Evolutionary conservation across 2,888 invertebrate genomes (phyloP), one percentile per base, ranked within the genome.

Genomic region (Listrodromus nycthemerus): DNA sequence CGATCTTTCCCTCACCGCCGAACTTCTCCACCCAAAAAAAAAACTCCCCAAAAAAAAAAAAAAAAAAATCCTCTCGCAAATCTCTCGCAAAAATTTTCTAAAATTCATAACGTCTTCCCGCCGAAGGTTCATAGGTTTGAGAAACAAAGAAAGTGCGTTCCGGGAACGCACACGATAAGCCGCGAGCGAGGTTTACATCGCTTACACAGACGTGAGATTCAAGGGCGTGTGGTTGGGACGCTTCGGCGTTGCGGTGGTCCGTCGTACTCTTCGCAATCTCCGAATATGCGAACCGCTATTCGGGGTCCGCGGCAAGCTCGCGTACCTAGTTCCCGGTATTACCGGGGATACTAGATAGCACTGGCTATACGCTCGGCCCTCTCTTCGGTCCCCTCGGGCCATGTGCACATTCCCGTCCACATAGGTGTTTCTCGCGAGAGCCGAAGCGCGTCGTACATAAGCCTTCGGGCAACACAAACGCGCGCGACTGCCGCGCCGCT

Each of bases 241-340:
- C 45, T 16, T 58, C 45, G 45, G 73, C 41, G 52, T 58, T 45
- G 76, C 70, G 73, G 66, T 73, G 75, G 45, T 50, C 27, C 45
- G 63, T 50, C 65, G 33, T 70, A 63, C 75, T 78, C 65, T 75
- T 86, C 86, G 86, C 88, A 91, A 91, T 91, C 92, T 91, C 91
- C 88, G 91, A 92, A 92, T 93, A 93, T 91, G 93, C 91, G 92
- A 90, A 90, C 90, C 92, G 90, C 92, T 92, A 92, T 92, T 92
- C 90, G 81, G 81, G 78, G 81, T 78, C 78, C 84, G 84, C 78
- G 81, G 71, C 78, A 41, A 74, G 74, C 84, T 81, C 89, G 90
- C 91, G 91, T 89, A 90, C 90, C 91, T 90, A 91, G 91, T 90
- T 91, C 90, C 89, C 89, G 90, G 92, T 91, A 92, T 91, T 93